Conservation (phyloP, 2,888 invertebrate species). For the Mamestra brassicae region DNA sequence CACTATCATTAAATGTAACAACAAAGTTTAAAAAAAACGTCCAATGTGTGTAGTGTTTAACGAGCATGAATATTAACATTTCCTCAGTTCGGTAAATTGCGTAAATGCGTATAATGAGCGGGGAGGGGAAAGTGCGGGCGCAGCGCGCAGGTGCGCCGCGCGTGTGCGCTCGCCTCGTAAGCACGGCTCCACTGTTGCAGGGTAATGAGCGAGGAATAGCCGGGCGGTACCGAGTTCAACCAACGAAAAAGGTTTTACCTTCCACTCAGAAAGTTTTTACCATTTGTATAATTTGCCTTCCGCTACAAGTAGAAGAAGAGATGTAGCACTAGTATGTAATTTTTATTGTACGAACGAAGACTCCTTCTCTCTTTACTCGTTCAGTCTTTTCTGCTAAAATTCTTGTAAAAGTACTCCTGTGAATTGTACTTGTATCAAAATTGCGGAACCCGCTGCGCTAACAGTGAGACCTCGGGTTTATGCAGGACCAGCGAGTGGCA, state of each 20-base stretch:
- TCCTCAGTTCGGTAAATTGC: constrained; percentile 84
- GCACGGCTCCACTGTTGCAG: background rate
- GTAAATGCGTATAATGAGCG: constrained; percentile 87
- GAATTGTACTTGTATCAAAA: too few species aligned
- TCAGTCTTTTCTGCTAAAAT: background rate
- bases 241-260: background rate
- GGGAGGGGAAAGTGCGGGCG: constrained; percentile 72
- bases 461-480: constrained; percentile 23
- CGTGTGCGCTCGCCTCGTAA: constrained; percentile 67
- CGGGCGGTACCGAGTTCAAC: background rate
- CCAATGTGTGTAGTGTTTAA: constrained; percentile 81
- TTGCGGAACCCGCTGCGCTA: background rate
- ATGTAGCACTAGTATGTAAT: background rate
- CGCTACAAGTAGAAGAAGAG: too few species aligned
- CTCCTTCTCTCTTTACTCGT: background rate
- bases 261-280: background rate
- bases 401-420: background rate
- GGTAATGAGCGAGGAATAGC: background rate
- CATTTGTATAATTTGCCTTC: background rate
- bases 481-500: constrained; percentile 51
- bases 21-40: constrained; percentile 78
- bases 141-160: constrained; percentile 83
- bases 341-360: too few species aligned
- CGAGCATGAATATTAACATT: constrained; percentile 85
- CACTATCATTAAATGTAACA: constrained; percentile 33